phyloP scores from a whole-genome alignment of 2,113 vertebrate genomes.

The Forbesichthys papilliferus region DNA sequence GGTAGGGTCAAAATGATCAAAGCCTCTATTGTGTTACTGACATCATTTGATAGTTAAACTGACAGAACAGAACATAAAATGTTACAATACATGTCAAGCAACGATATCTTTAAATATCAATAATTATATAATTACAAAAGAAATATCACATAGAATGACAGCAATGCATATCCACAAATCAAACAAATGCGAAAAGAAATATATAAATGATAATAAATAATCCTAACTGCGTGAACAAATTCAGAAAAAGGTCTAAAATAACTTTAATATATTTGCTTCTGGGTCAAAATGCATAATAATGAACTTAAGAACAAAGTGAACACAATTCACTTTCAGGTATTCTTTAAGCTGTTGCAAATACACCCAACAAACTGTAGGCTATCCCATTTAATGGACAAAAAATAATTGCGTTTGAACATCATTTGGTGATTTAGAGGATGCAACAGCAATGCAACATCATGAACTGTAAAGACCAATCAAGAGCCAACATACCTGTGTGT shows the following conservation, averaged over 20 bases:
- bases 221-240: slow-evolving; percentile 69
- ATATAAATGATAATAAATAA: slow-evolving; percentile 83
- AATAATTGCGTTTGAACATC: slow-evolving; percentile 29
- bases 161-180: slow-evolving; percentile 73
- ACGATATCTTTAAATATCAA: slow-evolving; percentile 78
- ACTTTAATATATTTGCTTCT: slow-evolving; percentile 57
- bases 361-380: slow-evolving; percentile 37
- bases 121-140: slow-evolving; percentile 78
- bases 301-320: slow-evolving; percentile 50
- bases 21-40: slow-evolving; percentile 75
- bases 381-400: slow-evolving; percentile 22
- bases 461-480: slow-evolving; percentile 26
- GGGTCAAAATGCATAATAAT: slow-evolving; percentile 56
- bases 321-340: slow-evolving; percentile 42
- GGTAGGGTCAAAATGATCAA: slow-evolving; percentile 71
- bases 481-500: slow-evolving; percentile 22
- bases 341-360: slow-evolving; percentile 40
- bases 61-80: slow-evolving; percentile 62
- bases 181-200: slow-evolving; percentile 77
- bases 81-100: slow-evolving; percentile 76
- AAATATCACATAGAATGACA: slow-evolving; percentile 76
- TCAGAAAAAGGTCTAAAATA: slow-evolving; percentile 43
- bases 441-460: slow-evolving; percentile 35
- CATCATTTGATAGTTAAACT: slow-evolving; percentile 71
- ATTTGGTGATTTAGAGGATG: slow-evolving; percentile 27